Base-by-base conservation (phyloP, 2,888 invertebrate genomes). In the Pinctada fucata region DNA sequence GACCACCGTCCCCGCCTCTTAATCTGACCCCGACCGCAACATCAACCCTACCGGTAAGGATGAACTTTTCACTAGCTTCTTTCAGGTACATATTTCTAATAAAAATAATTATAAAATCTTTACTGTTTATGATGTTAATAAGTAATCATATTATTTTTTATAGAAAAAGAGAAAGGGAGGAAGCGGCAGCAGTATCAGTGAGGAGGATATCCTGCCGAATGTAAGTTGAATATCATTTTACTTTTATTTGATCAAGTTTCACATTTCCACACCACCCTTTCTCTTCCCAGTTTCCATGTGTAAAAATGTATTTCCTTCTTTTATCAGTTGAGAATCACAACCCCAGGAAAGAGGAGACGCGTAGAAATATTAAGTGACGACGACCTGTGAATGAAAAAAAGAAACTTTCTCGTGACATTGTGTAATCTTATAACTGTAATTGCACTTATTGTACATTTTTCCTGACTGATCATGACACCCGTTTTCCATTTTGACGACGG, bases 391-490 rank as follows among this genome's bases (percentile, higher is more conserved):
- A 8, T 10, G n/a, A n/a, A n/a, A n/a, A n/a, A 52, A 52, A 52
- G 58, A 52, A 52, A 52, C 58, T 52, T 52, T 52, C 58, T 52
- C 58, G 58, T 52, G 58, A 52, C 58, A 52, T 52, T 52, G 58
- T 52, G 10, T 52, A 52, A 52, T 52, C 58, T 52, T 52, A 52
- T 52, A 52, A 10, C 58, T 52, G 58, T 52, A 52, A 52, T 52
- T 52, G 58, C 58, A 52, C 58, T 52, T 52, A 52, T 52, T 8
- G 10, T 52, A 52, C 58, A 52, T 52, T 52, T 52, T 52, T 52
- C 58, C 58, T 52, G 58, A 52, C 58, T 52, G 58, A 52, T 52
- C 58, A 52, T 52, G 58, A 52, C 58, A 52, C 58, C 58, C 10
- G 58, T 52, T 52, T 52, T 52, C 58, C 58, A 52, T 52, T 52